phyloP scores from a whole-genome alignment of 2,888 invertebrate genomes.

The Aphidoletes aphidimyza region DNA sequence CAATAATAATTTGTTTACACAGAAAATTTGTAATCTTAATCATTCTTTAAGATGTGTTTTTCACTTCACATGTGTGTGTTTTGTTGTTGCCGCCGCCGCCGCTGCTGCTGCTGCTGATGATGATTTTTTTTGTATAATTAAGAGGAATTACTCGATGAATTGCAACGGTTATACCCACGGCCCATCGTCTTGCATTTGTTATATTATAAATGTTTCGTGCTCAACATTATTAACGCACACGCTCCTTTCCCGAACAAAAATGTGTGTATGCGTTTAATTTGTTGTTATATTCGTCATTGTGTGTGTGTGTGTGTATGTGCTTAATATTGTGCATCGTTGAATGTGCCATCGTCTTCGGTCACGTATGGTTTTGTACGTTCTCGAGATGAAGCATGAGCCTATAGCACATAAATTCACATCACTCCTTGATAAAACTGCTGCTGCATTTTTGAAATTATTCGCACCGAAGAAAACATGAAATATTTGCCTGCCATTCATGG shows the following conservation, averaged over 20 bases:
- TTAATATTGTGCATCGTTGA: too few relatives aligned
- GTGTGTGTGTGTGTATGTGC: not conserved
- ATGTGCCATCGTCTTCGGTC: too few relatives aligned
- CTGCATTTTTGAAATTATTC: conserved; percentile 49
- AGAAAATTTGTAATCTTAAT: conserved; percentile 51
- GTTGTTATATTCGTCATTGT: not conserved
- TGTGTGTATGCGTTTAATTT: not conserved
- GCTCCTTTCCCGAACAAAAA: conserved; percentile 18
- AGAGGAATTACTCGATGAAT: conserved; percentile 41
- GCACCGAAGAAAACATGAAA: conserved; percentile 20
- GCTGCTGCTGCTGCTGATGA: too few relatives aligned
- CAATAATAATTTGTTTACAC: conserved; percentile 53
- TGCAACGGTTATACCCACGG: not conserved
- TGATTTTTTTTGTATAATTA: conserved; percentile 4
- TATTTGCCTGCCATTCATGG: not conserved
- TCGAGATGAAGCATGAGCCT: not conserved
- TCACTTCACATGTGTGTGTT: not conserved
- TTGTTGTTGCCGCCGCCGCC: too few relatives aligned
- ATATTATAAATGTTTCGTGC: conserved; percentile 52
- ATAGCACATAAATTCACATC: conserved; percentile 46
- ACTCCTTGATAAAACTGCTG: conserved; percentile 20
- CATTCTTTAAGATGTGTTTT: not conserved
- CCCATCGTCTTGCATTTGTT: not conserved
- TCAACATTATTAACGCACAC: conserved; percentile 38
- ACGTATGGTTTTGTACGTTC: not conserved